Evolutionary conservation across 2,797 vertebrate genomes (phyloP), one percentile per base, ranked within the genome.

Genomic region (Malurus leucopterus): DNA sequence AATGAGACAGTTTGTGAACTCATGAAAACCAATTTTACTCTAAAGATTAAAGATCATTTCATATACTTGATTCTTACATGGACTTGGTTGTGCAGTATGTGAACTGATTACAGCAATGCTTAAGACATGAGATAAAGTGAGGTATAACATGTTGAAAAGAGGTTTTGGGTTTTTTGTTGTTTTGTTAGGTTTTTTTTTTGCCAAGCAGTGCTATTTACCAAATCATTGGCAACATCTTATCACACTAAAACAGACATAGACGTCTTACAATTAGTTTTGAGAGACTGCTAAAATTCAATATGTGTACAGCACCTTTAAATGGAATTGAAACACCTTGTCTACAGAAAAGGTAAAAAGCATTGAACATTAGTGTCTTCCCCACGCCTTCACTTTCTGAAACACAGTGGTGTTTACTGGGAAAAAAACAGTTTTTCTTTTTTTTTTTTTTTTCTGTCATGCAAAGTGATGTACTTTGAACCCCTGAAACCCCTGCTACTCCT

Each of bases 201-300:
- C 53, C 63, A 72, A 79, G 72, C 61, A 89, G n/a, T 51, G 20
- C 30, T 85, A 29, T 92, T 94, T 93, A 91, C 47, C 21, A 87
- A 92, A 93, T 93, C 67, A 55, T 9, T 76, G 63, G 29, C 38
- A 62, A 55, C 40, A 85, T 90, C 92, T 96, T 96, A 96, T 96
- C 94, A 67, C 54, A 53, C 32, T 64, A 68, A 91, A 96, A 55
- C 94, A 95, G 92, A 71, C 67, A 75, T 36, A 53, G 58, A 73
- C 58, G 94, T 89, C 69, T 83, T 72, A 69, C 41, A 74, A 69
- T 80, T 68, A 65, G 41, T 89, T 95, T 92, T 91, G 81, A 94
- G 91, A 90, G 54, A 38, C n/a, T 85, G 53, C 73, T 89, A 84
- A 88, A 92, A 93, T 88, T 84, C 62, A 90, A 1, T 86, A 72